Evolutionary conservation across 2,888 invertebrate genomes (phyloP).

Genomic region (Eristalinus sepulchralis): DNA sequence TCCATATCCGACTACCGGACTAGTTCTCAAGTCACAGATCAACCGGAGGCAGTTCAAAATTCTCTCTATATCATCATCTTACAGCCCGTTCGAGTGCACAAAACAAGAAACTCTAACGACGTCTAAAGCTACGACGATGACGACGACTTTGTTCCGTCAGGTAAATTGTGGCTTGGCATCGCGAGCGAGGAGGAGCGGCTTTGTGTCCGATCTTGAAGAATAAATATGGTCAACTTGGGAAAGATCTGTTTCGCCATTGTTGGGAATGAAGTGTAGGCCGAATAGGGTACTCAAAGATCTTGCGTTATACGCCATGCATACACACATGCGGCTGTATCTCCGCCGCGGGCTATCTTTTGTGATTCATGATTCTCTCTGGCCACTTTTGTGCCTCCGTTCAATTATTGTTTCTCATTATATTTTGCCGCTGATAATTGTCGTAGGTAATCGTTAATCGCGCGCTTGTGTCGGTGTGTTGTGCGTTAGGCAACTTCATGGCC

Average conservation of each 20-base stretch:
- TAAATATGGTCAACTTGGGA: slow-evolving; percentile 43
- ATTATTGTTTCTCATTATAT: slow-evolving; percentile 29
- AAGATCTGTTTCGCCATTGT: slow-evolving; percentile 38
- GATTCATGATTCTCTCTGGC: slow-evolving; percentile 20
- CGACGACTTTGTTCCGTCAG: slow-evolving; percentile 56
- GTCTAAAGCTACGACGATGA: slow-evolving; percentile 13
- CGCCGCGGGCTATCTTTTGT: slow-evolving; percentile 4
- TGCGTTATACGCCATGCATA: not conserved
- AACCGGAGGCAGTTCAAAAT: slow-evolving; percentile 63
- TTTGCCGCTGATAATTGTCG: slow-evolving; percentile 44
- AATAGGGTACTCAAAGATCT: not conserved
- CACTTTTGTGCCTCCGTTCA: slow-evolving; percentile 15
- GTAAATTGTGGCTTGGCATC: slow-evolving; percentile 4
- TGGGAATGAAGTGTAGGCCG: slow-evolving; percentile 15
- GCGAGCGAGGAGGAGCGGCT: not conserved
- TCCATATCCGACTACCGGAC: slow-evolving; percentile 20
- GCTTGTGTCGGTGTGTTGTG: slow-evolving; percentile 26
- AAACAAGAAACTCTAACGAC: slow-evolving; percentile 53
- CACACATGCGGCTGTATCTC: not conserved
- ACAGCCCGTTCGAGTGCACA: slow-evolving; percentile 52
- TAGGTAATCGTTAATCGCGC: slow-evolving; percentile 43
- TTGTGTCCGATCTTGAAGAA: slow-evolving; percentile 14
- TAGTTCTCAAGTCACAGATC: slow-evolving; percentile 51
- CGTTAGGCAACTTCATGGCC: slow-evolving; percentile 44
- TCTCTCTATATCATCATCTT: slow-evolving; percentile 58